phyloP scores from a whole-genome alignment of 2,113 vertebrate species.

The Cheirogaleus medius region DNA sequence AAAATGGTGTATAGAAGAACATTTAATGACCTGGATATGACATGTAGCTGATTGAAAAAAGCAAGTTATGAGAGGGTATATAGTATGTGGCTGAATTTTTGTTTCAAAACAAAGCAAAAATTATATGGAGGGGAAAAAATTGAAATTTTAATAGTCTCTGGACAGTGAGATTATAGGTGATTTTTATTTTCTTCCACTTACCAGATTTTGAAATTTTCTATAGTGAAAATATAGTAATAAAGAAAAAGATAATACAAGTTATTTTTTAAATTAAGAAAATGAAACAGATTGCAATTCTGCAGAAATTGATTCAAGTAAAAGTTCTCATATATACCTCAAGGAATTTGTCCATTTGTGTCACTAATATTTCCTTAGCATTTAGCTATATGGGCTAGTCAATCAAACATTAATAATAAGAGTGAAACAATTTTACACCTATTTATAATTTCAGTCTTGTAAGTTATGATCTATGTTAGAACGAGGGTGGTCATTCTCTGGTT shows the following conservation, averaged over 20 bases:
- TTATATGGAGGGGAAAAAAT: background rate
- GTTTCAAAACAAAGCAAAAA: slow-evolving; percentile 8
- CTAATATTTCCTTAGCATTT: slow-evolving; percentile 8
- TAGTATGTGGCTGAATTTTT: background rate
- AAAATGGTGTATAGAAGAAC: background rate
- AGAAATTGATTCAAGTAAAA: background rate
- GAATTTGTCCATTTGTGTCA: background rate
- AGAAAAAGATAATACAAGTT: background rate
- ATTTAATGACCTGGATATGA: background rate
- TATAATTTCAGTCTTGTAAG: background rate
- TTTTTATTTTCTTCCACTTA: background rate
- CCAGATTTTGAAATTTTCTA: background rate
- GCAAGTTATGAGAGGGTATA: background rate
- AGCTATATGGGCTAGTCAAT: background rate
- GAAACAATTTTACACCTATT: background rate
- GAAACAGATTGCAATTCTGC: background rate
- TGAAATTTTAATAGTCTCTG: background rate
- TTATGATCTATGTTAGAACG: background rate
- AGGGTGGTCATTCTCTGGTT: background rate
- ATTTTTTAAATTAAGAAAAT: background rate
- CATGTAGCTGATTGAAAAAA: background rate
- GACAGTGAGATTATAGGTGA: background rate
- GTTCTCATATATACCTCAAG: background rate
- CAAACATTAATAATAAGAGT: background rate
- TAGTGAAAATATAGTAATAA: background rate